Conservation (phyloP, 1,140 invertebrate species). For the Aphidius ervi region DNA sequence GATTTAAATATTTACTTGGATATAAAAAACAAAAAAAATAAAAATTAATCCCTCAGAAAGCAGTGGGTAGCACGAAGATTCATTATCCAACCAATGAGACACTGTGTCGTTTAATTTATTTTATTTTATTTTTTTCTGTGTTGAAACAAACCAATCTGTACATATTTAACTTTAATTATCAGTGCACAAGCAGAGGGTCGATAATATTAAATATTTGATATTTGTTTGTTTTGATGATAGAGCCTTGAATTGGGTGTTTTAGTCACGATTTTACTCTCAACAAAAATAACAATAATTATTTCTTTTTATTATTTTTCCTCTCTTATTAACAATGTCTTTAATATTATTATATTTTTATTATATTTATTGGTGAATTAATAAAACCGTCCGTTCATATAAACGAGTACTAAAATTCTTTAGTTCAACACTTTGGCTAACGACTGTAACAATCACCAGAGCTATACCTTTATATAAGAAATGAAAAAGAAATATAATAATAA, state of each 20-base stretch:
- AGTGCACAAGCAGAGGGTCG: slow-evolving; percentile 25
- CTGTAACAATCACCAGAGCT: too few relatives aligned
- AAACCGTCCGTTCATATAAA: too few relatives aligned
- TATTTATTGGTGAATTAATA: not conserved
- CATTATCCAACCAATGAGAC: slow-evolving; percentile 18
- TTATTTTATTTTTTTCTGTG: too few relatives aligned
- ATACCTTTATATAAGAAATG: too few relatives aligned
- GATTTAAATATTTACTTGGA: slow-evolving; percentile 23
- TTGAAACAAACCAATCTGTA: slow-evolving; percentile 18
- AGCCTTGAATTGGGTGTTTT: slow-evolving; percentile 37
- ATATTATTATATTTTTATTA: slow-evolving; percentile 1
- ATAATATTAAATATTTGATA: slow-evolving; percentile 32
- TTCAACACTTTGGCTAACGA: too few relatives aligned
- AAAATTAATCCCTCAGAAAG: slow-evolving; percentile 39
- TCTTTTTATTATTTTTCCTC: not conserved
- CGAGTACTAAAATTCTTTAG: too few relatives aligned
- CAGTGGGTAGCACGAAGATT: slow-evolving; percentile 32
- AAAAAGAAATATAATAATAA: too few relatives aligned
- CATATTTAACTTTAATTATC: slow-evolving; percentile 48
- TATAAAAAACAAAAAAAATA: slow-evolving; percentile 26
- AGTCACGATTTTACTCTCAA: slow-evolving; percentile 34
- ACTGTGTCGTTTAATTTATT: not conserved
- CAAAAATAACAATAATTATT: not conserved
- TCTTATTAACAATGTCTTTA: not conserved
- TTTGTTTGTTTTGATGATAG: slow-evolving; percentile 34